Base-by-base conservation (phyloP, 2,888 invertebrate genomes). In the Cheilosia grossa region DNA sequence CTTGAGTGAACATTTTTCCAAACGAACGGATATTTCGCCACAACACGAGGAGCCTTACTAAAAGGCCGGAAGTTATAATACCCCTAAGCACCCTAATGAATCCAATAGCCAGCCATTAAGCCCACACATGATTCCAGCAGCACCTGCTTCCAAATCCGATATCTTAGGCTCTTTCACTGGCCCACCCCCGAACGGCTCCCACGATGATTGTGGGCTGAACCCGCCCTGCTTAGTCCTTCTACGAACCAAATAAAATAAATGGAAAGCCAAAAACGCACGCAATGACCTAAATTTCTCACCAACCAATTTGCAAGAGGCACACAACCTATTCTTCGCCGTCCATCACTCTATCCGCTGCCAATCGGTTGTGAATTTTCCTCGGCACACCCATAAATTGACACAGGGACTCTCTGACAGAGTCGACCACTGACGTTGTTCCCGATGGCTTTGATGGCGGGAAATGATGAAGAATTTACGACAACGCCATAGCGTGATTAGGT, bases 401-500 rank as follows among this genome's bases (percentile, higher is more conserved):
- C 40, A 77, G 61, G 64, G 7, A 24, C 79, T 66, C 79, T 74
- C 70, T 74, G 59, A 74, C 66, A 75, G 83, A 75, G 6, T 27
- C 27, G 6, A 6, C 72, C 75, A 2, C 44, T 44, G 17, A 7
- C 44, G n/a, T 44, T 7, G n/a, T 17, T 17, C 7, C 1, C 17
- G 7, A 27, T 27, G 6, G 17, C 44, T 44, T 17, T 47, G 37
- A 37, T 37, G 37, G 42, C 54, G 67, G 79, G 73, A 79, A 82
- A 63, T 79, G 79, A 79, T 79, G 73, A 73, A 63, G 79, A 66
- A 82, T 78, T 82, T 78, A 82, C 80, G 83, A 79, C 73, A 83
- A 80, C 73, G 80, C 83, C 64, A 81, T 85, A 67, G 85, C 85
- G 85, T 85, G 85, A 85, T 81, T 75, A 85, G 81, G 81, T 81